Percentiles rank a stretch among this genome's conserved stretches.
These are phyloP conservation scores for Dreissena polymorpha DNA, from an alignment of 1,140 invertebrate genomes.

Conservation along the genomic window DNA sequence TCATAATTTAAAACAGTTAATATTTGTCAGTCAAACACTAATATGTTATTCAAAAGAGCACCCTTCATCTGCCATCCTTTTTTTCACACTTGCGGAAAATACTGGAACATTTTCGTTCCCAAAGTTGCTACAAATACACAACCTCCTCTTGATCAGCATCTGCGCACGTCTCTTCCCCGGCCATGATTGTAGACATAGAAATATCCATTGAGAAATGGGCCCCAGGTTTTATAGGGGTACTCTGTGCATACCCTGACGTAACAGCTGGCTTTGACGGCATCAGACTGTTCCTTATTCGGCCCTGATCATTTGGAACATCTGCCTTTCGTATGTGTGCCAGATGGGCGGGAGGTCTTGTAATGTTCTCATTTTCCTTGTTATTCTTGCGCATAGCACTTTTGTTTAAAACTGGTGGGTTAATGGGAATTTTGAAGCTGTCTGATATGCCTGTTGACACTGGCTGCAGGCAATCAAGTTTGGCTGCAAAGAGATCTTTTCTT, in stretches of 20 bases:
- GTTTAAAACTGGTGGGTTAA: background rate
- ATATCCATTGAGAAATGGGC: background rate
- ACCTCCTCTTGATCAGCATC: background rate
- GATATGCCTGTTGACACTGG: background rate
- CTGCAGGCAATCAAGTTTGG: background rate
- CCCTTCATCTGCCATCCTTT: background rate
- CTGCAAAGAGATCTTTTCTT: background rate
- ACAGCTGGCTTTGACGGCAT: background rate
- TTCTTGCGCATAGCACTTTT: background rate
- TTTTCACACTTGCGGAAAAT: too few species aligned
- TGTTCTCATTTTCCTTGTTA: background rate
- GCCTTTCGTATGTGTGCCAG: background rate
- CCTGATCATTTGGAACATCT: background rate
- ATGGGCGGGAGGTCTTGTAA: background rate
- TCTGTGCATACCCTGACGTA: background rate
- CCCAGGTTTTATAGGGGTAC: conserved; percentile 1
- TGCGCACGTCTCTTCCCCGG: background rate
- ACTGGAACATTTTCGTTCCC: too few species aligned
- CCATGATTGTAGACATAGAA: conserved; percentile 6
- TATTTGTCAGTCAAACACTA: background rate
- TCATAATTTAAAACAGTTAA: background rate
- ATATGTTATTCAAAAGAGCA: background rate
- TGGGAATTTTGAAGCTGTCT: background rate
- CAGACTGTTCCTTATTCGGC: background rate
- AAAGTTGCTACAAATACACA: background rate